These are phyloP conservation scores for Rutpela maculata DNA, from an alignment of 2,888 invertebrate genomes.

Conservation along the genomic window DNA sequence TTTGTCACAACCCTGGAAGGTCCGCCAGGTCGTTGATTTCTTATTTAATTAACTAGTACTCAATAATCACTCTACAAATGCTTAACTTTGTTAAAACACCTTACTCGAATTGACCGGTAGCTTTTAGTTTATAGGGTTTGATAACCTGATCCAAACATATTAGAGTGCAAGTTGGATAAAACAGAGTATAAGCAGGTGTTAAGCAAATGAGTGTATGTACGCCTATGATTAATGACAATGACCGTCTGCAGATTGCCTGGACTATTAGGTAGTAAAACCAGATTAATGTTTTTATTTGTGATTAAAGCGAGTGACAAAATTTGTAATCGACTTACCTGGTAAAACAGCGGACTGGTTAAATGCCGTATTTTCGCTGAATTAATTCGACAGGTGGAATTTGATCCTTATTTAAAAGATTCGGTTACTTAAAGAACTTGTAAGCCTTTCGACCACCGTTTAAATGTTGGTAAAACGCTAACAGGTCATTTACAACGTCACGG, in stretches of 20 bases:
- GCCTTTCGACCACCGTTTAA: slow-evolving; percentile 50
- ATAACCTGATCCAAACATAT: too few species aligned
- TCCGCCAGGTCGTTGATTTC: too few species aligned
- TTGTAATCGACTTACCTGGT: slow-evolving; percentile 52
- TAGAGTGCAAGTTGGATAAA: too few species aligned
- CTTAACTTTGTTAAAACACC: too few species aligned
- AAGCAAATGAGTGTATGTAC: not conserved
- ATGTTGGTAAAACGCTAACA: slow-evolving; percentile 26
- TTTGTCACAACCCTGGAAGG: too few species aligned
- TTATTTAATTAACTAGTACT: too few species aligned
- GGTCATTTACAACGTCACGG: slow-evolving; percentile 21
- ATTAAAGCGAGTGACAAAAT: slow-evolving; percentile 57
- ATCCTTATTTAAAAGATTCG: slow-evolving; percentile 55
- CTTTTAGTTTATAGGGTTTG: too few species aligned
- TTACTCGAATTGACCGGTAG: too few species aligned
- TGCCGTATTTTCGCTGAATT: slow-evolving; percentile 58
- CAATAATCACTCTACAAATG: too few species aligned
- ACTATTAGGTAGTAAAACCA: slow-evolving; percentile 38
- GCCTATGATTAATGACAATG: not conserved
- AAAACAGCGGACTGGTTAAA: slow-evolving; percentile 37
- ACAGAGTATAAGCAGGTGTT: not conserved
- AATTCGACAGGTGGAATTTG: slow-evolving; percentile 60
- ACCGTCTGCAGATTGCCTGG: not conserved
- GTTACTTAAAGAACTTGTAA: slow-evolving; percentile 56
- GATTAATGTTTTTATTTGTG: slow-evolving; percentile 52